phyloP scores from a whole-genome alignment of 2,888 invertebrate species.

The Pherbina coryleti region DNA sequence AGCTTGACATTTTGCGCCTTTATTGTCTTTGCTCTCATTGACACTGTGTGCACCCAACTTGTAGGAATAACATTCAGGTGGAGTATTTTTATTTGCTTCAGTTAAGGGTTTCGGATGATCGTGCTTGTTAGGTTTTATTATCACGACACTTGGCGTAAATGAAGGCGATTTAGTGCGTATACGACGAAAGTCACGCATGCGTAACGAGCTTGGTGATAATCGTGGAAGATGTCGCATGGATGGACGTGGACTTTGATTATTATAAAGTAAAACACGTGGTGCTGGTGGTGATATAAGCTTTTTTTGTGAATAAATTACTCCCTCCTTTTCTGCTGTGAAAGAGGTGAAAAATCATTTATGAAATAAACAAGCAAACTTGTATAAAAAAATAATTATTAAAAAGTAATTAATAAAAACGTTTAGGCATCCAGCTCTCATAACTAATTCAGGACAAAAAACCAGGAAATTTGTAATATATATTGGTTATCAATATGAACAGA shows the following conservation, averaged over 20 bases:
- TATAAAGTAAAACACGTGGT: constrained; percentile 64
- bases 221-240: constrained; percentile 50
- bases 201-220: constrained; percentile 50
- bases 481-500: too few relatives aligned
- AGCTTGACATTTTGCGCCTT: not conserved
- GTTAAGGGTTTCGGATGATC: not conserved
- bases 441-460: too few relatives aligned
- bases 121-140: not conserved
- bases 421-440: too few relatives aligned
- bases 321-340: not conserved
- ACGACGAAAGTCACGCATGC: constrained; percentile 50
- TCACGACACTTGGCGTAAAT: not conserved
- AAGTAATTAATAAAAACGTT: too few relatives aligned
- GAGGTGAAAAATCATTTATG: not conserved
- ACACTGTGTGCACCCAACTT: constrained; percentile 24
- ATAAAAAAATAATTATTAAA: too few relatives aligned
- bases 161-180: constrained; percentile 49
- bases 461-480: too few relatives aligned
- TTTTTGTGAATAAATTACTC: not conserved
- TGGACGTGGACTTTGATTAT: constrained; percentile 61
- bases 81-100: not conserved
- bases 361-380: too few relatives aligned
- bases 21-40: constrained; percentile 28
- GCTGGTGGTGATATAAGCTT: constrained; percentile 53
- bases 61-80: not conserved